phyloP scores from a whole-genome alignment of 2,113 vertebrate species.

The Chunga burmeisteri region DNA sequence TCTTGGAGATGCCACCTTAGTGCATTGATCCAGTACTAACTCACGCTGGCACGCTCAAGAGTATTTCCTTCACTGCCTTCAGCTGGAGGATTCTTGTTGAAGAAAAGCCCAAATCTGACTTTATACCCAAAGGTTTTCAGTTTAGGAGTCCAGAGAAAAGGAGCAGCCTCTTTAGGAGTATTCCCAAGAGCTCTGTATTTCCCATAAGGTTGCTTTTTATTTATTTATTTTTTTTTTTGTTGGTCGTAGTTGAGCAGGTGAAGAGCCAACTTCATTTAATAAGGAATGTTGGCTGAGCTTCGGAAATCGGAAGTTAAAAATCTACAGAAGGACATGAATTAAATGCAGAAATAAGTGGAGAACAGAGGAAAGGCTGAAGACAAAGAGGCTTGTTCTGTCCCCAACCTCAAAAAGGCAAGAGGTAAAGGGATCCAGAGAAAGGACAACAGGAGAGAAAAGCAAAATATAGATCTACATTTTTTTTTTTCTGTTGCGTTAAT shows the following conservation, averaged over 20 bases:
- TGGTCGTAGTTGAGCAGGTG: neutral
- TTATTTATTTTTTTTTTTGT: neutral
- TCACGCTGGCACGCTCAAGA: rapidly evolving
- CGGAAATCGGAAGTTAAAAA: neutral
- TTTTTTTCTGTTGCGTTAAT: neutral
- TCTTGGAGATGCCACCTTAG: neutral
- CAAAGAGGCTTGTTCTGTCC: neutral
- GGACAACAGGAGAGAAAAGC: conserved; percentile 5
- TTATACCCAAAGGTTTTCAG: neutral
- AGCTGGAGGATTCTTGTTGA: neutral
- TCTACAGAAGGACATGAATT: neutral
- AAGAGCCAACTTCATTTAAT: conserved; percentile 4
- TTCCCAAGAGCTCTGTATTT: neutral
- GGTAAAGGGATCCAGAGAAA: neutral
- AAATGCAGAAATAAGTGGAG: neutral
- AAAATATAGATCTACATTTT: neutral
- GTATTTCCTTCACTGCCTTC: neutral
- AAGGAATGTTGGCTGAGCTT: neutral
- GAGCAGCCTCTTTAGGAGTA: neutral
- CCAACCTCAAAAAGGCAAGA: neutral
- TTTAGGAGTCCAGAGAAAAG: neutral
- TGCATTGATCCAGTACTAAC: neutral
- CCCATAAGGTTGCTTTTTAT: neutral
- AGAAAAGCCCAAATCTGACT: neutral
- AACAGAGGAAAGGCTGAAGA: neutral